These are phyloP conservation scores for Trachelus tabidus DNA, from an alignment of 2,888 invertebrate genomes.

Conservation along the genomic window DNA sequence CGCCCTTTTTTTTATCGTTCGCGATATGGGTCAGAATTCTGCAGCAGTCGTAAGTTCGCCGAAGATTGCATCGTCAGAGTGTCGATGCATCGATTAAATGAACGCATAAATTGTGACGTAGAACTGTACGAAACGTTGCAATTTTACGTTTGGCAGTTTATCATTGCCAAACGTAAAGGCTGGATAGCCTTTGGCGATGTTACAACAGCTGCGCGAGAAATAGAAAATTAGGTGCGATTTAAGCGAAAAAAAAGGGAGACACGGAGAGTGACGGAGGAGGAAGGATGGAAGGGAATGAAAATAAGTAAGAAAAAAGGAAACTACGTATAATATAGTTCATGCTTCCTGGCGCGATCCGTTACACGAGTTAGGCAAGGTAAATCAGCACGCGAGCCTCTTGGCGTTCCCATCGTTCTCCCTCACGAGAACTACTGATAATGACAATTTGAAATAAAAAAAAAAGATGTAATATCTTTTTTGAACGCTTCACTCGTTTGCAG, in stretches of 20 bases:
- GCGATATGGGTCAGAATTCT: neutral
- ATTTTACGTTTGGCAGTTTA: neutral
- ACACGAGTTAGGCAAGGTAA: neutral
- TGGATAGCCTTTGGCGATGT: neutral
- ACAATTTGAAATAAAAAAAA: neutral
- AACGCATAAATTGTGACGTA: neutral
- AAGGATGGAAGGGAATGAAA: neutral
- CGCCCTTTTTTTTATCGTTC: neutral
- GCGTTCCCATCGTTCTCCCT: neutral
- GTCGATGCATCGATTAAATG: neutral
- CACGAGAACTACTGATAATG: neutral
- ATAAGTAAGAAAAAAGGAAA: neutral
- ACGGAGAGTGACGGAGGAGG: neutral
- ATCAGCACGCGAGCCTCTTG: neutral
- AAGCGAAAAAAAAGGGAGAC: slow-evolving; percentile 2
- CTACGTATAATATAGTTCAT: neutral
- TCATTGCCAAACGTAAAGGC: neutral
- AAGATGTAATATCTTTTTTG: neutral
- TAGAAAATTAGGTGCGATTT: neutral
- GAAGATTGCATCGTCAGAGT: neutral
- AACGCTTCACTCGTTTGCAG: neutral
- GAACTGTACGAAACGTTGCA: neutral
- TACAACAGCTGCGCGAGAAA: neutral
- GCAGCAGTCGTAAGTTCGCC: neutral
- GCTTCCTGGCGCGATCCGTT: neutral